Percentiles rank a stretch among this genome's conserved stretches.
Conservation (phyloP, 2,888 invertebrate genomes). For the Auanema sp. region DNA sequence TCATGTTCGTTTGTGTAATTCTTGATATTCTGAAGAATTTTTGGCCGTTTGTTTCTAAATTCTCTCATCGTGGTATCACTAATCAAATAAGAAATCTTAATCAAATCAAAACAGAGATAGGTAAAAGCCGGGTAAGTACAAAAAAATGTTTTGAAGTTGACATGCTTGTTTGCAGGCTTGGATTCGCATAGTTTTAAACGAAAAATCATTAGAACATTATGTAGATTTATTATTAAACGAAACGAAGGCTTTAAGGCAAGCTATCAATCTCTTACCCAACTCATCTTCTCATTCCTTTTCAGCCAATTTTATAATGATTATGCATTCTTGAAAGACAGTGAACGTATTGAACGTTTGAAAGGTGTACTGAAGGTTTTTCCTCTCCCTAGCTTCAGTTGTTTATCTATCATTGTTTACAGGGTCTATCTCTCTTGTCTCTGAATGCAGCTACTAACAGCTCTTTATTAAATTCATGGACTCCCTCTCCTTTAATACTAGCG, state of each 20-base stretch:
- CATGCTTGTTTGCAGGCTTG: conserved; percentile 64
- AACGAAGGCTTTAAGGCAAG: conserved; percentile 61
- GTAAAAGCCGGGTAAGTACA: conserved; percentile 64
- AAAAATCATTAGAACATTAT: conserved; percentile 66
- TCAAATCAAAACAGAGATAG: conserved; percentile 67
- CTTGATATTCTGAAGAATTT: conserved; percentile 64
- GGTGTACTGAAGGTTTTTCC: conserved; percentile 30
- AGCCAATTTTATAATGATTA: conserved; percentile 66
- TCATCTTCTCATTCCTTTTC: no score
- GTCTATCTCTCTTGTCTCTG: conserved; percentile 13
- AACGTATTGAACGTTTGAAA: conserved; percentile 65
- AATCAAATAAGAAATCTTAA: conserved; percentile 65
- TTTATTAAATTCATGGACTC: conserved; percentile 67
- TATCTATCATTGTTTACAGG: conserved; percentile 7
- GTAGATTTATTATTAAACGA: conserved; percentile 65
- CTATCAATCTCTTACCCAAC: no score
- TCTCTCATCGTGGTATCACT: conserved; percentile 66
- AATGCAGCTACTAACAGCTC: conserved; percentile 66
- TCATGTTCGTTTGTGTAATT: conserved; percentile 7
- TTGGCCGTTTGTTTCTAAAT: conserved; percentile 66
- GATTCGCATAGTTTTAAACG: conserved; percentile 67
- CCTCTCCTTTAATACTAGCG: conserved; percentile 65
- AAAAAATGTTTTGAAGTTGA: background rate
- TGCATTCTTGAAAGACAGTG: conserved; percentile 66
- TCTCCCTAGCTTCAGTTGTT: background rate